Conservation (phyloP, 2,113 vertebrate genomes). For the Sisor rabdophorus region DNA sequence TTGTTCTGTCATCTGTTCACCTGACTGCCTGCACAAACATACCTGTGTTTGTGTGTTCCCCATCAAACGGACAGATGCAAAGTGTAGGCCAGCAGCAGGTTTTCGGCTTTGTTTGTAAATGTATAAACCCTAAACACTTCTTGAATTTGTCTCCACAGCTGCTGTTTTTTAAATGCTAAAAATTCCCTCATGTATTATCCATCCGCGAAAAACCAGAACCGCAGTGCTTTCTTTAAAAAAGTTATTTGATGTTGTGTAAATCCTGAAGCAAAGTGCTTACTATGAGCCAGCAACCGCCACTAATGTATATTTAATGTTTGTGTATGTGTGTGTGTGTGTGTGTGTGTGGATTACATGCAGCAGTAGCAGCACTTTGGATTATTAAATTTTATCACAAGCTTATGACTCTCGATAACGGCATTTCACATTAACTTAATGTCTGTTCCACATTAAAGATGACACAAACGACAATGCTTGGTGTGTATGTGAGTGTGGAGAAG, state of each 20-base stretch:
- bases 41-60: too few relatives aligned
- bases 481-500: neutral
- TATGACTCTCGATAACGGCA: neutral
- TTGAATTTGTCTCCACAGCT: constrained; percentile 8
- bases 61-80: neutral
- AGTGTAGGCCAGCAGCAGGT: neutral
- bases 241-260: constrained; percentile 20
- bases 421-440: constrained; percentile 27
- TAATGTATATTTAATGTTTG: constrained; percentile 29
- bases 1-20: too few relatives aligned
- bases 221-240: constrained; percentile 19
- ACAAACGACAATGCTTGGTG: neutral
- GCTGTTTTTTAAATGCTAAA: constrained; percentile 6
- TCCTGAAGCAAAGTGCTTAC: constrained; percentile 12
- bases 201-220: constrained; percentile 4
- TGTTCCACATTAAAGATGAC: constrained; percentile 1
- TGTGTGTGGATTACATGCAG: constrained; percentile 5
- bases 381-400: constrained; percentile 12
- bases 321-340: constrained; percentile 29
- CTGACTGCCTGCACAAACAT: too few relatives aligned
- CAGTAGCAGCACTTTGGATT: constrained; percentile 3
- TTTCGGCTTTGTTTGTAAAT: neutral
- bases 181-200: constrained; percentile 34
- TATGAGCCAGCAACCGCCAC: constrained; percentile 1
- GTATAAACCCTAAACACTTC: neutral